phyloP scores from a whole-genome alignment of 2,113 vertebrate genomes.

The Salvelinus alpinus region DNA sequence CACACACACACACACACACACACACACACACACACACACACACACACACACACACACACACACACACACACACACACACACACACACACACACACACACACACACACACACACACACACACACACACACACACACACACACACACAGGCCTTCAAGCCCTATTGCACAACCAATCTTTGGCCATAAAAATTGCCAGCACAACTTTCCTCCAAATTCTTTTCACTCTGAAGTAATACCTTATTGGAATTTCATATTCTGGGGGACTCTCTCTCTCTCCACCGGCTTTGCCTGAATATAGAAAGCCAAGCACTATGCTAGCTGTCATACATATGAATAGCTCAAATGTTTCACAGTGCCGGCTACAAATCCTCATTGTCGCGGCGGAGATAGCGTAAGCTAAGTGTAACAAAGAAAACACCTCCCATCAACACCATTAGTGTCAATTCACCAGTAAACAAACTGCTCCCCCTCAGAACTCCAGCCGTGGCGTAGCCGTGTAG shows the following conservation, averaged over 20 bases:
- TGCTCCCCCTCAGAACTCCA: slow-evolving; percentile 4
- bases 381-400: slow-evolving; percentile 50
- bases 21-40: not conserved
- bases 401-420: slow-evolving; percentile 31
- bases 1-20: too few relatives aligned
- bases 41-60: not conserved
- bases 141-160: slow-evolving; percentile 7
- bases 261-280: slow-evolving; percentile 5
- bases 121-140: not conserved
- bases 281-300: slow-evolving; percentile 58
- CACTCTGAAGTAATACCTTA: slow-evolving; percentile 48
- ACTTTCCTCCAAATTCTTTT: slow-evolving; percentile 46
- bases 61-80: not conserved
- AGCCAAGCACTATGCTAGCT: slow-evolving; percentile 50
- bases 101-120: not conserved
- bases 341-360: slow-evolving; percentile 55
- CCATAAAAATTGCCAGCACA: slow-evolving; percentile 24
- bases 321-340: slow-evolving; percentile 62
- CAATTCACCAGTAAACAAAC: slow-evolving; percentile 38
- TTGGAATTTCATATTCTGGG: slow-evolving; percentile 59
- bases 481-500: not conserved
- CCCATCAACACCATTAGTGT: slow-evolving; percentile 40
- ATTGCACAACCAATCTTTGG: slow-evolving; percentile 29
- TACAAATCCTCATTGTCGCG: slow-evolving; percentile 57
- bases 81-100: too few relatives aligned